phyloP scores from a whole-genome alignment of 2,797 vertebrate genomes.

The Argyrosomus regius region DNA sequence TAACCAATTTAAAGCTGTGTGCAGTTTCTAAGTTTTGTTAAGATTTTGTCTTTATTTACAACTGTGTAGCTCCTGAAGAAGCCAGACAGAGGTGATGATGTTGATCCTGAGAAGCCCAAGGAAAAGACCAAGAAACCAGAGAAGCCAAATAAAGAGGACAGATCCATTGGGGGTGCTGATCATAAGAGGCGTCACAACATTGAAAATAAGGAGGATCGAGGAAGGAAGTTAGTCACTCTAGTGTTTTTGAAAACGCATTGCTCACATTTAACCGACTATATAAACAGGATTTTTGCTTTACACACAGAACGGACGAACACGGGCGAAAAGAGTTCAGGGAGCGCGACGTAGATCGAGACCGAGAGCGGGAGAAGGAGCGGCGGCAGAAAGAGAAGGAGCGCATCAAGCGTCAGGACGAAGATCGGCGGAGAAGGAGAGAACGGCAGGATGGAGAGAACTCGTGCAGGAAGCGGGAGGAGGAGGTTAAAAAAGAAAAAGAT shows the following conservation, averaged over 20 bases:
- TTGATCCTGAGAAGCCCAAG: constrained; percentile 91
- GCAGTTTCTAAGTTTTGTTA: background rate
- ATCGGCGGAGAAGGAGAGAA: constrained; percentile 92
- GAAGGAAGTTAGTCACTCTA: constrained; percentile 86
- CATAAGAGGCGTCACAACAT: constrained; percentile 89
- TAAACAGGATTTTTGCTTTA: constrained; percentile 8
- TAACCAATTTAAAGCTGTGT: background rate
- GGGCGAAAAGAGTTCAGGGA: constrained; percentile 92
- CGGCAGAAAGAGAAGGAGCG: constrained; percentile 91
- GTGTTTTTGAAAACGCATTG: rapidly evolving
- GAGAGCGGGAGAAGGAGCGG: constrained; percentile 90
- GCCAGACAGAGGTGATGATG: constrained; percentile 92
- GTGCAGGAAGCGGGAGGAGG: constrained; percentile 92
- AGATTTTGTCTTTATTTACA: constrained; percentile 45
- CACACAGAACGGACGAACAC: constrained; percentile 90
- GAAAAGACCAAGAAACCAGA: constrained; percentile 94
- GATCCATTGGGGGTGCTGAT: constrained; percentile 79
- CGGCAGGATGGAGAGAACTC: constrained; percentile 92
- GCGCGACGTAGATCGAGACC: constrained; percentile 89
- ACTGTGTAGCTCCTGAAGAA: constrained; percentile 94
- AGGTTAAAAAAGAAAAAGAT: constrained; percentile 91
- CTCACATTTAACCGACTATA: background rate
- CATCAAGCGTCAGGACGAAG: constrained; percentile 92
- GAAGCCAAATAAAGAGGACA: constrained; percentile 91
- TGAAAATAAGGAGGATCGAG: constrained; percentile 92